Conservation (phyloP, 2,113 vertebrate genomes). For the Phasianus colchicus region DNA sequence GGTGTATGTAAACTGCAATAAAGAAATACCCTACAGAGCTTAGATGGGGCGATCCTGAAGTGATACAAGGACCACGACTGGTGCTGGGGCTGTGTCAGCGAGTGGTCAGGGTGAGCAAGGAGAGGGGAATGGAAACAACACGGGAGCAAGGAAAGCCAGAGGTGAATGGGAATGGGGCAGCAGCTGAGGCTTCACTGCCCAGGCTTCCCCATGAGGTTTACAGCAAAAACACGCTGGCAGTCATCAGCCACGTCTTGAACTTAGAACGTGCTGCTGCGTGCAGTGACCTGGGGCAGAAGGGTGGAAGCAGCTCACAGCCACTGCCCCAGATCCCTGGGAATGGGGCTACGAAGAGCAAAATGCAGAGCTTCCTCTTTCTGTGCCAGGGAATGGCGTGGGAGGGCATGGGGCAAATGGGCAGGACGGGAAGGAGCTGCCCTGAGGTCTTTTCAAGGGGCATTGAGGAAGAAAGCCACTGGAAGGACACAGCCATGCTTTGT, state of each 20-base stretch:
- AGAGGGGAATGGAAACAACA: background rate
- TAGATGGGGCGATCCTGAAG: background rate
- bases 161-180: background rate
- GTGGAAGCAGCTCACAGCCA: accelerated
- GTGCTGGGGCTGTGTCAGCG: background rate
- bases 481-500: background rate
- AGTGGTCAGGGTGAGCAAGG: background rate
- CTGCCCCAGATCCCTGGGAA: accelerated
- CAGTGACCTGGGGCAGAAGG: accelerated
- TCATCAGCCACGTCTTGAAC: background rate
- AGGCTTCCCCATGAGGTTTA: background rate
- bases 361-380: background rate
- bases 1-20: background rate
- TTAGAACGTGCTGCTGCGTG: background rate
- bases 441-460: background rate
- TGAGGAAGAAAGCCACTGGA: accelerated
- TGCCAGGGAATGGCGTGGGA: background rate
- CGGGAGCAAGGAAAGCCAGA: background rate
- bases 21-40: background rate
- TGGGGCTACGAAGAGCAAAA: background rate
- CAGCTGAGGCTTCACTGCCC: background rate
- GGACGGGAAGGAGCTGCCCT: background rate
- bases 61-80: background rate
- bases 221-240: background rate
- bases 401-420: background rate